These are phyloP conservation scores for Lithophane socia DNA, from an alignment of 2,888 invertebrate species.

Conservation along the genomic window DNA sequence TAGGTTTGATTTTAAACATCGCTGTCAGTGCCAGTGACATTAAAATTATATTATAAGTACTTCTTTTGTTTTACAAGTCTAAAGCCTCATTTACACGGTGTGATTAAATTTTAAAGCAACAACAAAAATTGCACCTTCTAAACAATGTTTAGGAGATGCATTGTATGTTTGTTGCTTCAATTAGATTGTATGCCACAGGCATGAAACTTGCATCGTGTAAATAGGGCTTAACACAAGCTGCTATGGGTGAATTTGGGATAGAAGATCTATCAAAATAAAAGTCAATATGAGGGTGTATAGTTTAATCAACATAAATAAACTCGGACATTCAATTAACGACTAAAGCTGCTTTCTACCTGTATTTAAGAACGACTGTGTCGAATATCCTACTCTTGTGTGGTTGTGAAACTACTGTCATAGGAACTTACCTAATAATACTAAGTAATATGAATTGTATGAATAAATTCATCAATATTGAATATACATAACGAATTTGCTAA, in stretches of 20 bases:
- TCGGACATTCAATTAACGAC: conserved; percentile 54
- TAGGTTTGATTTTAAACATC: background rate
- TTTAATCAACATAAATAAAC: conserved; percentile 66
- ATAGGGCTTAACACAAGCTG: background rate
- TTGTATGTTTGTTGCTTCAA: background rate
- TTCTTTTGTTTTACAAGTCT: no score
- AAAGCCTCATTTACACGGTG: background rate
- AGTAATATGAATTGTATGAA: background rate
- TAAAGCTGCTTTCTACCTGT: conserved; percentile 57
- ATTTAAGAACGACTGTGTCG: conserved; percentile 45
- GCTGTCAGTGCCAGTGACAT: background rate
- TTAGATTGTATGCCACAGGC: background rate
- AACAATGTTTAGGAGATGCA: background rate
- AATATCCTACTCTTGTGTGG: conserved; percentile 39
- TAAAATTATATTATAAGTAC: background rate
- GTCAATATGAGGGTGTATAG: conserved; percentile 52
- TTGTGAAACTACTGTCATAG: conserved; percentile 52
- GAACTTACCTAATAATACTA: background rate
- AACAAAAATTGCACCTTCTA: no score
- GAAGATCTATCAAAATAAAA: conserved; percentile 17
- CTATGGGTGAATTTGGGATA: background rate
- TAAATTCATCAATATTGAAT: conserved; percentile 1
- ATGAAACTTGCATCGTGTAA: background rate
- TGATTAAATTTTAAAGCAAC: background rate
- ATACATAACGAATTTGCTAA: background rate